Conservation (phyloP, 2,797 vertebrate genomes). For the Rousettus madagascariensis region DNA sequence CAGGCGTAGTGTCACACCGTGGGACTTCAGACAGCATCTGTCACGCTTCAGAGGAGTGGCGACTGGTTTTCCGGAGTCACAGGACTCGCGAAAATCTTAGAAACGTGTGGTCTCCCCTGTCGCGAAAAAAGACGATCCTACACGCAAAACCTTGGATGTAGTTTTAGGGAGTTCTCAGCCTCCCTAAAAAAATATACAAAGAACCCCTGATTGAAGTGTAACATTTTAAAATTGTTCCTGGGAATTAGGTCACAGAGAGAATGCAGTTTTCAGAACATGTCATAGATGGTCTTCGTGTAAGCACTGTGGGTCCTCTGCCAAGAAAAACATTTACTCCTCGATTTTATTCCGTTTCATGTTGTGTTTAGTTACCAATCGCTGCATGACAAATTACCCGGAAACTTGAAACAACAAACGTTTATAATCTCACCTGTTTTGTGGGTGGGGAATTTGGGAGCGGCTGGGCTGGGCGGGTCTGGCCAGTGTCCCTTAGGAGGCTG, state of each 20-base stretch:
- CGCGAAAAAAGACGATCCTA: neutral
- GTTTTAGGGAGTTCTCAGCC: neutral
- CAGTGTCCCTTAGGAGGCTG: accelerated
- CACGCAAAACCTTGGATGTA: neutral
- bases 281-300: accelerated
- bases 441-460: neutral
- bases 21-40: neutral
- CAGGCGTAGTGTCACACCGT: neutral
- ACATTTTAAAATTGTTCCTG: neutral
- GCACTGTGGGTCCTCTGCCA: accelerated
- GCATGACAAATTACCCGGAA: neutral
- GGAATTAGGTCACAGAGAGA: neutral
- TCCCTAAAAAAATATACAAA: accelerated
- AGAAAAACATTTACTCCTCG: neutral
- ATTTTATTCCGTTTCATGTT: accelerated
- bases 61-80: neutral
- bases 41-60: neutral
- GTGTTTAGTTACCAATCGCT: accelerated
- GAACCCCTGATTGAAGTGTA: neutral
- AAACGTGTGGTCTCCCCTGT: neutral
- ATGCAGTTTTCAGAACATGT: accelerated
- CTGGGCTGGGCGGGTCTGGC: neutral
- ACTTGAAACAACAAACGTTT: accelerated
- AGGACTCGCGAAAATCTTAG: neutral
- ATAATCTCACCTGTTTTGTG: accelerated